phyloP scores from a whole-genome alignment of 2,113 vertebrate species.

The Hypomesus transpacificus region DNA sequence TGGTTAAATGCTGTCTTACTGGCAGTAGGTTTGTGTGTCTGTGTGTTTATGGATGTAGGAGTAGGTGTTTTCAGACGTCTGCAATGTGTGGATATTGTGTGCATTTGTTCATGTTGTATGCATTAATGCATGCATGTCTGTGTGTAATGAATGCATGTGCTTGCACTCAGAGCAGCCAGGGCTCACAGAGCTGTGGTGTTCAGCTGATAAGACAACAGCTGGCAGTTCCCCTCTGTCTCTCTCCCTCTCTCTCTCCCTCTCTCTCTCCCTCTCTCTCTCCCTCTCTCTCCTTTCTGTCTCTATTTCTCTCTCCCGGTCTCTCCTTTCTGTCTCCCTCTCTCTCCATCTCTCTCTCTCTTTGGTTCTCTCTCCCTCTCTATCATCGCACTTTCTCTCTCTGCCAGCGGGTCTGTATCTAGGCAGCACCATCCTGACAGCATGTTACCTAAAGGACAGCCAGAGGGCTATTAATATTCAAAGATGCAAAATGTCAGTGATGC shows the following conservation, averaged over 20 bases:
- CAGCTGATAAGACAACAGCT: constrained; percentile 14
- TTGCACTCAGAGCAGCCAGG: not conserved
- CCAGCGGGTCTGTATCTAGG: constrained; percentile 12
- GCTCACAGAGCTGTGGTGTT: not conserved
- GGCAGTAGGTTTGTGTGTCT: not conserved
- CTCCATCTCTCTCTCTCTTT: not conserved
- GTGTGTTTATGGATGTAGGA: not conserved
- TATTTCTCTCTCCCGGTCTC: not conserved
- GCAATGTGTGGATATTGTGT: too few species aligned
- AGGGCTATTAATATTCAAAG: constrained; percentile 5
- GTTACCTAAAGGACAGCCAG: constrained; percentile 19
- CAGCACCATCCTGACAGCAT: not conserved
- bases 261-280: not conserved
- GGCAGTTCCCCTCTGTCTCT: not conserved
- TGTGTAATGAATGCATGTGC: not conserved
- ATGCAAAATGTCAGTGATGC: constrained; percentile 1
- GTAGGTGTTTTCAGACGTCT: not conserved
- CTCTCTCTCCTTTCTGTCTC: not conserved
- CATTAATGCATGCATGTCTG: not conserved
- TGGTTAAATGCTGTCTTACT: not conserved
- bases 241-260: not conserved
- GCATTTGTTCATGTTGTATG: too few species aligned
- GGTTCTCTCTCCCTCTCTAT: not conserved
- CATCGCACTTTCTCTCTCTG: not conserved
- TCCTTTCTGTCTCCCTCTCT: not conserved